Base-by-base conservation (phyloP, 2,113 vertebrate species). In the Mobula birostris region DNA sequence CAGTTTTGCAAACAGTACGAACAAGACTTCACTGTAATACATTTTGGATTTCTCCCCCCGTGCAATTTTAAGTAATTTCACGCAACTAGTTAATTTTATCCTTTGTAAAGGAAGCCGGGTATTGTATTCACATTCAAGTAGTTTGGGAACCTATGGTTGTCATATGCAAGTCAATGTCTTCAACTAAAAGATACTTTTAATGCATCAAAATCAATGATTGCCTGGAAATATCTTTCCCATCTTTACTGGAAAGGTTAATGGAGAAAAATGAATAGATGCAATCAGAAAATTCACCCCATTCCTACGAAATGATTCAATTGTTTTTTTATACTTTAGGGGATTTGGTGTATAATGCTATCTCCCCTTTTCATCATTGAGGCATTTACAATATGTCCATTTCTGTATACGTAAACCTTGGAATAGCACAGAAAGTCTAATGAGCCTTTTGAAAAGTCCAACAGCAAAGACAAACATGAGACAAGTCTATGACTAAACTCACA, bases 211-310 rank as follows among this genome's bases (percentile, higher is more conserved):
- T 90, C 29, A 68, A 90, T 90, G 85, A 90, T 68, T 66, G 85
- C 61, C 85, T 32, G 29, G 85, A 68, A 90, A 90, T 90, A 66
- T 90, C 32, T 90, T 66, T 5, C 61, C 61, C 63, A 32, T 90
- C 85, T 68, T 66, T 66, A 90, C 85, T 90, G 85, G 85, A 90
- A 90, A 90, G 85, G 85, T 90, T 90, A 90, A 90, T 90, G 85
- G 61, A 90, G 77, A 79, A 27, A 90, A 90, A 90, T 15, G 5
- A 17, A n/a, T 36, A 90, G 61, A 90, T 66, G n/a, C 15, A 15
- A 90, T 68, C 85, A 90, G 85, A 66, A 66, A n/a, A 90, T 90
- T 68, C 27, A n/a, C 85, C 61, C 85, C n/a, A 90, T 4, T 90
- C 85, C 32, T 17, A 66, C 66, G 85, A 58, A 61, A 66, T 90